A percentile compares a stretch with the other conserved stretches of the same genome.
Evolutionary conservation across 2,113 vertebrate species (phyloP).

Genomic region (Perca flavescens): DNA sequence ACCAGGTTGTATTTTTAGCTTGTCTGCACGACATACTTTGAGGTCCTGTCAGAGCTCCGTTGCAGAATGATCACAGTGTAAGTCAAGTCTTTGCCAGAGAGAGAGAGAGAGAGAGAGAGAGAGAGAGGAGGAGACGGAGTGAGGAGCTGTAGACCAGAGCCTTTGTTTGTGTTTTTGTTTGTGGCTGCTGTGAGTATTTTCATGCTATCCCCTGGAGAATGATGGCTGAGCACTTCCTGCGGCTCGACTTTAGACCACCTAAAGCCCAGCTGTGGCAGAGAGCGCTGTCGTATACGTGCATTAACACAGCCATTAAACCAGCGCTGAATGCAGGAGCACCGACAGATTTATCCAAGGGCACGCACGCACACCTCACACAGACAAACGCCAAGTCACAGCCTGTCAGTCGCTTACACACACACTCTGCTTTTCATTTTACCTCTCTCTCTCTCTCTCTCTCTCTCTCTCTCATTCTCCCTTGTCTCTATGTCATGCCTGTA

Average conservation of each 20-base stretch:
- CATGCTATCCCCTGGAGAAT: slow-evolving; percentile 43
- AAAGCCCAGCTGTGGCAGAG: slow-evolving; percentile 55
- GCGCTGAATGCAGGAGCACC: slow-evolving; percentile 17
- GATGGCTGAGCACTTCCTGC: slow-evolving; percentile 49
- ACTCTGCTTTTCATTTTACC: slow-evolving; percentile 21
- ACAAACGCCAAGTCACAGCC: slow-evolving; percentile 67
- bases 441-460: slow-evolving; percentile 32
- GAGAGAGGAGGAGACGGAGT: neutral
- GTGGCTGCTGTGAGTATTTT: slow-evolving; percentile 50
- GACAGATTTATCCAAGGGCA: slow-evolving; percentile 60
- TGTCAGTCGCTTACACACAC: slow-evolving; percentile 32
- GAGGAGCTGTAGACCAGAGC: slow-evolving; percentile 45
- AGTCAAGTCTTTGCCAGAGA: slow-evolving; percentile 43
- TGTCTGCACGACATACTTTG: slow-evolving; percentile 50
- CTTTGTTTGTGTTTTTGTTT: slow-evolving; percentile 55
- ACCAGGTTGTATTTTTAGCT: slow-evolving; percentile 74
- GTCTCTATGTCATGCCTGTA: slow-evolving; percentile 59
- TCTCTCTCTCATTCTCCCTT: slow-evolving; percentile 2
- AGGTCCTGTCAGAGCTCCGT: slow-evolving; percentile 63
- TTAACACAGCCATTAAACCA: slow-evolving; percentile 58
- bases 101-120: neutral
- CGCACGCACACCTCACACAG: slow-evolving; percentile 13
- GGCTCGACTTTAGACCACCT: slow-evolving; percentile 49
- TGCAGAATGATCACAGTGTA: slow-evolving; percentile 60
- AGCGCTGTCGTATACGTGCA: slow-evolving; percentile 31